Percentiles rank a stretch among this genome's conserved stretches.
phyloP scores from a whole-genome alignment of 2,797 vertebrate genomes.

The Okamejei kenojei region DNA sequence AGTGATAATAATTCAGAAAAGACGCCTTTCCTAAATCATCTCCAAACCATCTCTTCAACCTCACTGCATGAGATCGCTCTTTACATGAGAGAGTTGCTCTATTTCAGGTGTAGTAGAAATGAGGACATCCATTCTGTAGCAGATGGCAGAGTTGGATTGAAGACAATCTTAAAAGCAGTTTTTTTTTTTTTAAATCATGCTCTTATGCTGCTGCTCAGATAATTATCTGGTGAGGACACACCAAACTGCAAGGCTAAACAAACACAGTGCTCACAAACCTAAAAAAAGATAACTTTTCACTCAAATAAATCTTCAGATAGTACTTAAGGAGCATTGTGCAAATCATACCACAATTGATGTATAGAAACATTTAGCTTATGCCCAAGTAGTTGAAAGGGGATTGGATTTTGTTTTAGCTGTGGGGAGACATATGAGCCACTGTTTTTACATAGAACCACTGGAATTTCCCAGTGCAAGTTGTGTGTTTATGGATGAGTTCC shows the following conservation, averaged over 20 bases:
- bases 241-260: background rate
- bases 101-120: background rate
- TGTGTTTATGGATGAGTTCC: too few relatives aligned
- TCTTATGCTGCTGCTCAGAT: background rate
- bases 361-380: too few relatives aligned
- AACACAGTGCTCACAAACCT: background rate
- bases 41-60: background rate
- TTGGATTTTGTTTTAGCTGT: too few relatives aligned
- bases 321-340: background rate
- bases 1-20: background rate
- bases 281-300: background rate
- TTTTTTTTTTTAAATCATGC: background rate
- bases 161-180: background rate
- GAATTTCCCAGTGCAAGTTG: too few relatives aligned
- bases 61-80: background rate
- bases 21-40: background rate
- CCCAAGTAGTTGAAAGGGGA: too few relatives aligned
- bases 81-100: background rate
- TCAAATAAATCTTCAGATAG: background rate
- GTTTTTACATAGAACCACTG: too few relatives aligned
- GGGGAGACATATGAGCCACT: too few relatives aligned
- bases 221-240: background rate
- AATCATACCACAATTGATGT: too few relatives aligned
- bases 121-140: background rate
- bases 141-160: background rate